phyloP scores from a whole-genome alignment of 2,113 vertebrate genomes.

The Colossoma macropomum region DNA sequence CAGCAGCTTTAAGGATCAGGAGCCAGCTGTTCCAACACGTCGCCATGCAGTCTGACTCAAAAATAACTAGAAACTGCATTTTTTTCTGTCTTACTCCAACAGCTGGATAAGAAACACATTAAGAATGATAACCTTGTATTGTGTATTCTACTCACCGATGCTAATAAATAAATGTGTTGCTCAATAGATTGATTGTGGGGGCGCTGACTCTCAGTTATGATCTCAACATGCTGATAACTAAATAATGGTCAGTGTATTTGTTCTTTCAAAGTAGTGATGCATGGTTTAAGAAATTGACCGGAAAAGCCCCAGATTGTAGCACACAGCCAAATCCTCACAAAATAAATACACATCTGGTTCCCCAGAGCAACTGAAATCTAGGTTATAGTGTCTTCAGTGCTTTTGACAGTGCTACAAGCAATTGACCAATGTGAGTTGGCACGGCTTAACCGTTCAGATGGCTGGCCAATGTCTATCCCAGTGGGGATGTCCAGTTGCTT shows the following conservation, averaged over 20 bases:
- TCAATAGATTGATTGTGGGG: not conserved
- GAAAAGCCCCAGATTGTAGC: not conserved
- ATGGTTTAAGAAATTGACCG: not conserved
- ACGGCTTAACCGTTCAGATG: not conserved
- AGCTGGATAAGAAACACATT: not conserved
- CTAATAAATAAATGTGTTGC: conserved; percentile 14
- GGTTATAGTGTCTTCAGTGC: conserved; percentile 7
- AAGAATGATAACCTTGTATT: conserved; percentile 1
- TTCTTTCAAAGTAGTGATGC: not conserved
- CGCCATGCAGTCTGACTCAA: conserved; percentile 25
- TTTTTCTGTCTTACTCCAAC: not conserved
- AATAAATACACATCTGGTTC: not conserved
- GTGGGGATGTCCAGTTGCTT: conserved; percentile 4
- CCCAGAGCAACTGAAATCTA: not conserved
- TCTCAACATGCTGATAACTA: not conserved
- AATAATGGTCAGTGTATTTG: not conserved
- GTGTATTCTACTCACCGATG: not conserved
- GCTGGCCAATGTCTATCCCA: not conserved
- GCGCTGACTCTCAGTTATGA: not conserved
- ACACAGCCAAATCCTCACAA: not conserved
- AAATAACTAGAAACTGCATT: conserved; percentile 1
- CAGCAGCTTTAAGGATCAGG: conserved; percentile 18
- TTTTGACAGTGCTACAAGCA: conserved; percentile 1
- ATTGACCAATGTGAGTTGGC: conserved; percentile 14
- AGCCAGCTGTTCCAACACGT: conserved; percentile 10